Conservation (phyloP, 2,113 vertebrate species). For the Murina feae region DNA sequence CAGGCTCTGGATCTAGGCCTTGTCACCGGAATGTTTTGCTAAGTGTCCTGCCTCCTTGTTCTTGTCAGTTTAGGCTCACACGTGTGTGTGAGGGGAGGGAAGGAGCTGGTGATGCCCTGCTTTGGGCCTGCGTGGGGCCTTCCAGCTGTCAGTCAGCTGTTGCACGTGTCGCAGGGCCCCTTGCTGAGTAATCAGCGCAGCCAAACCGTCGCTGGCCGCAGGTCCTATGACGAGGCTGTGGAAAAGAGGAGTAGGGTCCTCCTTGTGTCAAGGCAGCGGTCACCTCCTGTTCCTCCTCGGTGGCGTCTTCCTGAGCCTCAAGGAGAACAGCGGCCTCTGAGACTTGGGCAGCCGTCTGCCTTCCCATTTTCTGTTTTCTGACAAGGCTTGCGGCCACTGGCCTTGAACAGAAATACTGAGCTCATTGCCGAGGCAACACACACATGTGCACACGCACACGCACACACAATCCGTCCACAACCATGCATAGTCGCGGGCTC, state of each 20-base stretch:
- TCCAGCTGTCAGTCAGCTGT: background rate
- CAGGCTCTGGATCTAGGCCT: background rate
- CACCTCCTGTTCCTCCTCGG: background rate
- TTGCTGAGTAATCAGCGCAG: too few relatives aligned
- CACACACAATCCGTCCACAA: background rate
- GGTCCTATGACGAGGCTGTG: background rate
- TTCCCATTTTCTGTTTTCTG: background rate
- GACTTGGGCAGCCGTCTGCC: background rate
- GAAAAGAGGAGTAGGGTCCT: background rate
- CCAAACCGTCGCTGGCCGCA: background rate
- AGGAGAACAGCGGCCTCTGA: background rate
- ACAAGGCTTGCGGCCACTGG: background rate
- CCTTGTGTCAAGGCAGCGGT: background rate
- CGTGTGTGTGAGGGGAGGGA: background rate
- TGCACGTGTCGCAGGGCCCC: background rate
- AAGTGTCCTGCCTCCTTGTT: background rate
- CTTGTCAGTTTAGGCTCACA: background rate
- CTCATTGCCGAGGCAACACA: background rate
- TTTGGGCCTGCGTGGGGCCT: background rate
- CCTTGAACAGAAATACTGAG: background rate
- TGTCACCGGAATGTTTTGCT: background rate
- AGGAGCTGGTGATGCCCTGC: background rate
- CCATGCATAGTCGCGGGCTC: background rate
- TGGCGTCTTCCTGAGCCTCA: background rate
- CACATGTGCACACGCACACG: fast-evolving